Percentiles rank a stretch among this genome's conserved stretches.
These are phyloP conservation scores for Sorex fumeus DNA, from an alignment of 2,113 vertebrate species.

Conservation along the genomic window DNA sequence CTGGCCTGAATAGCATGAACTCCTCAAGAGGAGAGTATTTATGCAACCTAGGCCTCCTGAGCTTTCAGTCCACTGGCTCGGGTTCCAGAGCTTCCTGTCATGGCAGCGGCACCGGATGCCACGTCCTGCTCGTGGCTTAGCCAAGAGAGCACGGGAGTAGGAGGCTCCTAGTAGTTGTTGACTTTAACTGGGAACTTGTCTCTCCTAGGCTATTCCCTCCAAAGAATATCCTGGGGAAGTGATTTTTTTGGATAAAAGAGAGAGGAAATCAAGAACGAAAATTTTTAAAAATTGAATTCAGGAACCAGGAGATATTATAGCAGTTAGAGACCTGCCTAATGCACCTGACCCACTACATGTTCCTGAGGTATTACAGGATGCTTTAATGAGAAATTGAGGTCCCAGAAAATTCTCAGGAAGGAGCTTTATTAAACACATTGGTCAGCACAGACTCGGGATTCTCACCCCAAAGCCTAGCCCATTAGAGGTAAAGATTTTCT, in stretches of 20 bases:
- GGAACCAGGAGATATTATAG: no score
- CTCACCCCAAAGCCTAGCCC: no score
- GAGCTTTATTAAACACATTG: no score
- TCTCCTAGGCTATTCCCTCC: not conserved
- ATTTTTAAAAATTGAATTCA: not conserved
- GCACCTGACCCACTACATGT: no score
- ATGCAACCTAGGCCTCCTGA: not conserved
- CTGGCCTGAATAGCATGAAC: not conserved
- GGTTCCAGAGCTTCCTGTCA: rapidly evolving
- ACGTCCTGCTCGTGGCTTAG: not conserved
- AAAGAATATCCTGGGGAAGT: not conserved
- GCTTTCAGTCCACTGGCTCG: not conserved
- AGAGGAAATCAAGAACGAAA: not conserved
- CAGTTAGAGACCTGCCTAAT: no score
- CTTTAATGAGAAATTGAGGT: no score
- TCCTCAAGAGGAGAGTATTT: conserved; percentile 5
- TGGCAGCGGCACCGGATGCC: not conserved
- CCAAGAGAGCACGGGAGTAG: rapidly evolving
- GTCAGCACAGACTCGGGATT: no score
- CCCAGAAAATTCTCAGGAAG: no score
- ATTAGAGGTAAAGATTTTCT: no score
- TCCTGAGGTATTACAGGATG: no score
- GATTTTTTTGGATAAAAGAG: not conserved
- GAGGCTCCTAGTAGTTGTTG: no score
- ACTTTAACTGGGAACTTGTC: not conserved